Conservation (phyloP, 2,888 invertebrate genomes). For the Cheilosia pagana region DNA sequence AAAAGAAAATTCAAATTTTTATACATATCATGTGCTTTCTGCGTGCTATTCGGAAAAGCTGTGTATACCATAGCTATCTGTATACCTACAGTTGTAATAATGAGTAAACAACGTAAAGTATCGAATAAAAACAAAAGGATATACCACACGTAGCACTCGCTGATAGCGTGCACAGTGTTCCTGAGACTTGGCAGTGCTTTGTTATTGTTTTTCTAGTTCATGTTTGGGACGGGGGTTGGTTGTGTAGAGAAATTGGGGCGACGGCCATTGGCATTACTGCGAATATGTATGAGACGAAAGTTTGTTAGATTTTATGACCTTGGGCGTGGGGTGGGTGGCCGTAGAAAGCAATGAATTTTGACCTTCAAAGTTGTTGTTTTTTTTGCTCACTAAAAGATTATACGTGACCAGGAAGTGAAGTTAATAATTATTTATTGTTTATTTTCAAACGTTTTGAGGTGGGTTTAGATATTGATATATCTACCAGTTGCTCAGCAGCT, state of each 20-base stretch:
- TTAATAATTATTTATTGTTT: neutral
- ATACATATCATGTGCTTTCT: slow-evolving; percentile 28
- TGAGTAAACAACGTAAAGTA: slow-evolving; percentile 30
- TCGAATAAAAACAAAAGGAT: neutral
- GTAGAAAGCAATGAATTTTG: neutral
- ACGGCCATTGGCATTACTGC: neutral
- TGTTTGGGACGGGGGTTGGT: too few relatives aligned
- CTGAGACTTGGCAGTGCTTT: neutral
- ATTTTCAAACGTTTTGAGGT: neutral
- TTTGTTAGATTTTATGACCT: slow-evolving; percentile 18
- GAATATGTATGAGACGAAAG: neutral
- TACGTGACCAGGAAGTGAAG: neutral
- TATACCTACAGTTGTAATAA: neutral
- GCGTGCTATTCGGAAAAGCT: slow-evolving; percentile 23
- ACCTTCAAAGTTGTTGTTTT: slow-evolving; percentile 4
- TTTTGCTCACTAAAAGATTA: neutral
- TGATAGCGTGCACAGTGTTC: slow-evolving; percentile 13
- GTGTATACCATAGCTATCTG: slow-evolving; percentile 5
- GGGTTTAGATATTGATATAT: too few relatives aligned
- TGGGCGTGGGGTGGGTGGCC: slow-evolving; percentile 15
- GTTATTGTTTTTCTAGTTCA: too few relatives aligned
- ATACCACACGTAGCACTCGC: neutral
- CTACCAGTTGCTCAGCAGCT: too few relatives aligned
- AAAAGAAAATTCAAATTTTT: neutral
- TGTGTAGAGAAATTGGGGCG: neutral